A percentile compares a stretch with the other conserved stretches of the same genome.
phyloP scores from a whole-genome alignment of 2,113 vertebrate genomes.

The Gallinago media region DNA sequence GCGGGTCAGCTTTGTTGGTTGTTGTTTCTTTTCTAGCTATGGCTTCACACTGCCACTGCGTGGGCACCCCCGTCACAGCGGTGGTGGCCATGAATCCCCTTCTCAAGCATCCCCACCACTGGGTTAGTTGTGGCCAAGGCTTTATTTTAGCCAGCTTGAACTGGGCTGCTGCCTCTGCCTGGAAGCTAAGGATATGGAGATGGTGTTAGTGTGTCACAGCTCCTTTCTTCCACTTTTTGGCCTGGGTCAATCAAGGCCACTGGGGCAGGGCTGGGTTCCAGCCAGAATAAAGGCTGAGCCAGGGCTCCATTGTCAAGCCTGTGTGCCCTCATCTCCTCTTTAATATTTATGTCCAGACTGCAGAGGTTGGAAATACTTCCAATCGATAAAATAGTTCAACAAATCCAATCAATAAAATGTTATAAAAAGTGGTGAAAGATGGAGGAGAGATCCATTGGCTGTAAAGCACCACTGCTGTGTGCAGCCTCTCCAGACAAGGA shows the following conservation, averaged over 20 bases:
- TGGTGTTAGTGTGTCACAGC: not conserved
- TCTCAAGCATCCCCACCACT: too few relatives aligned
- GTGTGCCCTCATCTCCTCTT: not conserved
- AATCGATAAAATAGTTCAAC: not conserved
- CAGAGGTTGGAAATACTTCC: not conserved
- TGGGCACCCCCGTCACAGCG: too few relatives aligned
- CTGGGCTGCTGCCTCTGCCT: not conserved
- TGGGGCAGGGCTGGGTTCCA: not conserved
- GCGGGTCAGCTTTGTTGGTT: not conserved
- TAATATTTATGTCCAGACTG: not conserved
- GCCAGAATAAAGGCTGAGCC: not conserved
- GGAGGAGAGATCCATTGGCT: not conserved
- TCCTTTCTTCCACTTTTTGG: not conserved
- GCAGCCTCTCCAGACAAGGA: not conserved
- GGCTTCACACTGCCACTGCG: not conserved
- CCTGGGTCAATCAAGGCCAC: not conserved
- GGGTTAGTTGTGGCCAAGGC: not conserved
- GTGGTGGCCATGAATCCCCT: too few relatives aligned
- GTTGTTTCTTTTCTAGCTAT: not conserved
- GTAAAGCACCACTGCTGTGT: rapidly evolving
- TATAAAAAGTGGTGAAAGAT: not conserved
- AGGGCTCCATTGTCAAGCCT: not conserved
- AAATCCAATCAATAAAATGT: not conserved
- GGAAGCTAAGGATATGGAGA: not conserved
- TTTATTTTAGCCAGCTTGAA: not conserved